Base-by-base conservation (phyloP, 2,797 vertebrate species). In the Vipera latastei region DNA sequence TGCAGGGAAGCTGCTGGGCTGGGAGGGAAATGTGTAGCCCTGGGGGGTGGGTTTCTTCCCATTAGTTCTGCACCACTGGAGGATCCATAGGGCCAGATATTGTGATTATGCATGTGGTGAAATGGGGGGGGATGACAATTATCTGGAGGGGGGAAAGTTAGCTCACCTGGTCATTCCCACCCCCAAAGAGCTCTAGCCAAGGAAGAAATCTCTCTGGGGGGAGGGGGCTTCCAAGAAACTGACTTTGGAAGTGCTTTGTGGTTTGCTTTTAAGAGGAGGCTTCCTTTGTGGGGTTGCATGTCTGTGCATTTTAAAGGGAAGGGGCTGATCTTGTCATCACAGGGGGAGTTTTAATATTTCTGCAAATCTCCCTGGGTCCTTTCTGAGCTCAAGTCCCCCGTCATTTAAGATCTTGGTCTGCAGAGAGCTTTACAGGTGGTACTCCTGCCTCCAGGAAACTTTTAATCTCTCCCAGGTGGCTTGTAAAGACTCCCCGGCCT, bases 11-110 rank as follows among this genome's bases (percentile, higher is more conserved):
- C 6, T 28, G 48, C 25, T n/a, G 60, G 25, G 25, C 85, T 90
- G 91, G 65, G 26, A 83, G 56, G n/a, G 32, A 8, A 28, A 28
- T 16, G 44, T n/a, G 51, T 22, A 0, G 0, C 9, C 4, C 12
- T 44, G 9, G 2, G 38, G 38, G 38, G 38, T 38, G 26, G 48
- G 25, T 59, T n/a, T n/a, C 73, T 65, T 25, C 93, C 56, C 90
- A 32, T 92, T 90, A 90, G 83, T 61, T 91, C 85, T 92, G 89
- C 86, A 28, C 90, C 55, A 13, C 57, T 78, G 57, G 65, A 32
- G 2, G 11, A 60, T 59, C 51, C 38, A 25, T 44, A 73, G 28
- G 63, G 22, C 61, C 65, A 38, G 2, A 2, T 28, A 1, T 4
- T 51, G 51, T 20, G 32, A 8, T 13, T 1, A 1, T 85, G 88